Evolutionary conservation across 2,888 invertebrate genomes (phyloP), one percentile per base, ranked within the genome.

Genomic region (Catotricha subobsoleta): DNA sequence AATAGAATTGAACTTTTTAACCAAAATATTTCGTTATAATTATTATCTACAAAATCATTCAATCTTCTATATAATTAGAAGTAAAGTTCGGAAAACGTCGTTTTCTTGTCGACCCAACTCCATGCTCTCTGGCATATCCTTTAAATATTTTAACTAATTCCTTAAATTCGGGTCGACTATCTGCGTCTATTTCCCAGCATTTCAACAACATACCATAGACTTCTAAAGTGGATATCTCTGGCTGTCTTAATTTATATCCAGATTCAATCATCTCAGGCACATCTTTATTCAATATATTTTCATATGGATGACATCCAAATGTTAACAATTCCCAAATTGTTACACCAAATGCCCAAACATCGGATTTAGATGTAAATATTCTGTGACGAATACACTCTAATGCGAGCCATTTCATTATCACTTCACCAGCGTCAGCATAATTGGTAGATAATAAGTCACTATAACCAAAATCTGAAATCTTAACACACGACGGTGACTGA

Each of bases 401-500:
- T 0, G 98, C 98, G 46, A 98, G 65, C 98, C 98, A 98, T 62
- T 97, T 97, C 49, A 97, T 92, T 0, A 97, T 97, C 90, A 97
- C 94, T 65, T 92, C 94, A 8, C 94, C 94, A 6, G 92, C 91
- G 2, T 83, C 87, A 2, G 94, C 94, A 62, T 91, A 90, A 56
- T 94, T 90, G 49, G 81, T 79, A 55, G 92, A 91, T 48, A 98
- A 67, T 35, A 98, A 68, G 62, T 97, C 97, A 1, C 97, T 95
- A 48, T 98, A 68, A 15, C 98, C 98, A 53, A 98, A 98, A 64
- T 98, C 98, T 3, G 97, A 97, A 46, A 97, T 94, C 65, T 94
- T 94, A 1, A 95, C 82, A 58, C 82, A 83, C 43, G 78, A 81
- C 0, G 88, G 86, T 0, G 84, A 88, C 66, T 94, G 92, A 9